Evolutionary conservation across 2,113 vertebrate genomes (phyloP).

Genomic region (Solea senegalensis): DNA sequence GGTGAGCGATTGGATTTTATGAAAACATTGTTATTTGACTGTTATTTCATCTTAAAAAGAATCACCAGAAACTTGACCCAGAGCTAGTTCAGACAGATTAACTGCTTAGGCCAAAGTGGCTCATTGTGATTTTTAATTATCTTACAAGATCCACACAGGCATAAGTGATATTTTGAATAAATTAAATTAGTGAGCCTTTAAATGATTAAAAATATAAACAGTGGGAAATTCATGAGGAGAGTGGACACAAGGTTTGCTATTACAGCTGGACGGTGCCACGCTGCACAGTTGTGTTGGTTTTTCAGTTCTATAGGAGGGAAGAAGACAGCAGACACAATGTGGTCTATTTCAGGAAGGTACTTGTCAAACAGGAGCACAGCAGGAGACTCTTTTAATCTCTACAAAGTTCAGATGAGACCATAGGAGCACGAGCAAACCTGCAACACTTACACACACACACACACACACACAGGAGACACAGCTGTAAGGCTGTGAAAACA

Average conservation of each 20-base stretch:
- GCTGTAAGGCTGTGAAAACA: conserved; percentile 34
- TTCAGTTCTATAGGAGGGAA: conserved; percentile 38
- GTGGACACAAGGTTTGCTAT: conserved; percentile 45
- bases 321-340: conserved; percentile 49
- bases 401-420: conserved; percentile 67
- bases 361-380: conserved; percentile 60
- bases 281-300: conserved; percentile 11
- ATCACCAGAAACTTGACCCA: neutral
- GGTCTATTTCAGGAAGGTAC: conserved; percentile 62
- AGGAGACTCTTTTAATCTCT: conserved; percentile 55
- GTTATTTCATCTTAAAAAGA: neutral
- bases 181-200: conserved; percentile 14
- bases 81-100: neutral
- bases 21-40: too few species aligned
- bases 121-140: neutral
- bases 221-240: conserved; percentile 2
- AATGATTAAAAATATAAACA: neutral
- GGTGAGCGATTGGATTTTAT: neutral
- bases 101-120: neutral
- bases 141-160: too few species aligned
- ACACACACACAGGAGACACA: conserved; percentile 15
- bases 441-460: neutral
- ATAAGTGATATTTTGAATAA: neutral
- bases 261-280: conserved; percentile 1
- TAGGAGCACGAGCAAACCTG: conserved; percentile 2